Evolutionary conservation across 2,888 invertebrate species (phyloP), one percentile per base, ranked within the genome.

Genomic region (Leptinotarsa peninsularis): DNA sequence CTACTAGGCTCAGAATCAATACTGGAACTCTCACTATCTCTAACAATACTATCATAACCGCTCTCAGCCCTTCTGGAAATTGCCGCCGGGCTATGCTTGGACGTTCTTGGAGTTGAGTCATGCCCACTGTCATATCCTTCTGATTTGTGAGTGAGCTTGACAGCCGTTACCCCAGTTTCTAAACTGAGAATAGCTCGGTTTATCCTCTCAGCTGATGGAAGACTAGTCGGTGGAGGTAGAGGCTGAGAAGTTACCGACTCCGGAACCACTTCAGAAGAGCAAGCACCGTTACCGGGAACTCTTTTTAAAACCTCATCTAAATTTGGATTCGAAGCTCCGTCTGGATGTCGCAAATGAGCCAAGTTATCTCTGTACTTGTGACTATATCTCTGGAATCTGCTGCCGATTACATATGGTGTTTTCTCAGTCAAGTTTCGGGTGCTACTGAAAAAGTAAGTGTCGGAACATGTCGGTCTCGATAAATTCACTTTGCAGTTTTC

Each of bases 291-390:
- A 17, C 92, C 92, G 1, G 93, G 92, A 80, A 91, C 87, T 83
- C 92, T 90, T 82, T 90, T 91, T 72, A 88, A 87, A 87, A 92
- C 93, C 87, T 94, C 91, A 83, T 92, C 91, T 83, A 97, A 90
- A 89, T 96, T 96, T 21, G 97, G 97, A 90, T 97, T 97, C 33
- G 97, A 97, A 70, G 97, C 96, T 67, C 97, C 97, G 84, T 97
- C 97, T 5, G 97, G 97, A 89, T 96, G 95, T 79, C 96, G 91
- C 71, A 96, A 88, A 76, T 94, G 93, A 52, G 95, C 94, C 78
- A 91, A 88, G 80, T 89, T 90, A 87, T 90, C 90, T 50, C 71
- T 79, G 88, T 90, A 81, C 84, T 91, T 85, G 84, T 91, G 84
- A 87, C 92, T 90, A 85, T 90, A 91, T 86, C 91, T 90, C 88